Percentiles rank a stretch among this genome's conserved stretches.
Conservation (phyloP, 2,113 vertebrate genomes). For the Spizaetus ornatus region DNA sequence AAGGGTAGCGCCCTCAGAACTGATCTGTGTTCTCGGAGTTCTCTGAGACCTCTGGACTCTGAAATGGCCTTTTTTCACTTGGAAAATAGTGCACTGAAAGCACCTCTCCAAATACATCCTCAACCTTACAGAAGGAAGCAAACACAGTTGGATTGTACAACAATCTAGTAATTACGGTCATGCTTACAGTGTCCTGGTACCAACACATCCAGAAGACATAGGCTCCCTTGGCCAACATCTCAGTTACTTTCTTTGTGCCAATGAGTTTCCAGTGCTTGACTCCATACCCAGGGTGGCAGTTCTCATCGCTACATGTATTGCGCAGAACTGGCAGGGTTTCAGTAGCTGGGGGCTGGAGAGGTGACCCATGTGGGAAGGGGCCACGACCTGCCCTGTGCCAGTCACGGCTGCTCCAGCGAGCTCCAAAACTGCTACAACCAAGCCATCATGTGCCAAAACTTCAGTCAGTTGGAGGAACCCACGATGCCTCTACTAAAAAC, state of each 20-base stretch:
- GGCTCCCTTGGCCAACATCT: not conserved
- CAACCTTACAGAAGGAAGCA: not conserved
- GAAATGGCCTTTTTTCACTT: not conserved
- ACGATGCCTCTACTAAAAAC: not conserved
- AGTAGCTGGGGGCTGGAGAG: not conserved
- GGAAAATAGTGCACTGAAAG: not conserved
- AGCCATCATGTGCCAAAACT: not conserved
- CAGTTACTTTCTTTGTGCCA: not conserved
- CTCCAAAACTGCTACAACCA: not conserved
- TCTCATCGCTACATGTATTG: not conserved
- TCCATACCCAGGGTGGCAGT: not conserved
- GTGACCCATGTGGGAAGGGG: not conserved
- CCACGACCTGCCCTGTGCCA: not conserved
- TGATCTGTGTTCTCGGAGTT: no score
- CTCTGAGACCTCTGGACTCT: not conserved
- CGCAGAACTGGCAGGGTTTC: not conserved
- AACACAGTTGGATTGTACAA: not conserved
- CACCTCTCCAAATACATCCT: not conserved
- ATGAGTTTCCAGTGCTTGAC: not conserved
- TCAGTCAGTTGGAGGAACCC: not conserved
- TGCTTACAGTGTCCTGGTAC: not conserved
- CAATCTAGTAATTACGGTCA: not conserved
- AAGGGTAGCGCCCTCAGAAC: not conserved
- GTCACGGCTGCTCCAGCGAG: not conserved
- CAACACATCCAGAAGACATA: not conserved